These are phyloP conservation scores for Chamaetylas fuelleborni DNA, from an alignment of 2,113 vertebrate species.

Conservation along the genomic window DNA sequence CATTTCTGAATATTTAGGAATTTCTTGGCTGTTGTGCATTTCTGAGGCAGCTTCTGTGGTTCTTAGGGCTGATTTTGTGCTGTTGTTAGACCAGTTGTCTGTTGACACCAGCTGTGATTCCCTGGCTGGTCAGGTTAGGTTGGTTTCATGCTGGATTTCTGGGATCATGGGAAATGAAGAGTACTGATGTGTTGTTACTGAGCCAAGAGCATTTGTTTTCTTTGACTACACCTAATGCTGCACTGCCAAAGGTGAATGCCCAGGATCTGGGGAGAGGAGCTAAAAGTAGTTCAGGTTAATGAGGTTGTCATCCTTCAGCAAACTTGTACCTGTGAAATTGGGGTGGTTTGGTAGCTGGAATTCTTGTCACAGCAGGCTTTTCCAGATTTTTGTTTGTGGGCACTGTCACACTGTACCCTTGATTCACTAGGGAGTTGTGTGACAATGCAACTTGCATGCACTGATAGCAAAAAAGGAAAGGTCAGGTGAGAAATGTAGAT, in stretches of 20 bases:
- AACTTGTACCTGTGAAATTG: background rate
- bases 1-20: background rate
- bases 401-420: rapidly evolving
- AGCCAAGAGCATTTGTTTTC: background rate
- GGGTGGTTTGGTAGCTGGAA: background rate
- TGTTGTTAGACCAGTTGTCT: rapidly evolving
- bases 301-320: background rate
- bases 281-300: background rate
- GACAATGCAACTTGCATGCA: rapidly evolving
- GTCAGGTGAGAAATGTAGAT: background rate
- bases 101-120: background rate
- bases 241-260: background rate
- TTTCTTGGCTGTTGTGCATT: background rate
- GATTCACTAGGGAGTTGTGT: background rate
- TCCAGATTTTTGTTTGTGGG: background rate
- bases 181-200: too few species aligned
- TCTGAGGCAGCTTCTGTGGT: background rate
- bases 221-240: background rate
- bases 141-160: background rate
- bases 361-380: background rate
- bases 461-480: background rate
- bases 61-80: background rate
- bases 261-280: background rate
- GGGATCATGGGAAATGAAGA: background rate
- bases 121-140: background rate